These are phyloP conservation scores for Etheostoma perlongum DNA, from an alignment of 2,797 vertebrate species.

Conservation along the genomic window DNA sequence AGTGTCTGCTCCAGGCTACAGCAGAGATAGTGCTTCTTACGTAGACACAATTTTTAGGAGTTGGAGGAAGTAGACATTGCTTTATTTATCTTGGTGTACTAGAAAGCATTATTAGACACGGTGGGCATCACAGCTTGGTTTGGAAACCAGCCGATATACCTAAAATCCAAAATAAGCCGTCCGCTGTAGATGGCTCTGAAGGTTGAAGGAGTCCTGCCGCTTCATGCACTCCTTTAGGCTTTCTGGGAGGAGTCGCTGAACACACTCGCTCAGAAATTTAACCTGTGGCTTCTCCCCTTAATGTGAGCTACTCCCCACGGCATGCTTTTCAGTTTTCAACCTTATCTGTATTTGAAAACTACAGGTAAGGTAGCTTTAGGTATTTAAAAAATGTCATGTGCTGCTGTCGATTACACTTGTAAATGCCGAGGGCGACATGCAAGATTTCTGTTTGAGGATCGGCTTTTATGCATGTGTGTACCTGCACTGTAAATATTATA, in stretches of 20 bases:
- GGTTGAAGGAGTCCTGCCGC: conserved; percentile 23
- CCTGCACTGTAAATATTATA: neutral
- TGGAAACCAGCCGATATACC: conserved; percentile 44
- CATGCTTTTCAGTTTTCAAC: neutral
- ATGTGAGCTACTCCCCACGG: neutral
- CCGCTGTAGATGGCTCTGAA: conserved; percentile 16
- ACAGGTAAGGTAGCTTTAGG: neutral
- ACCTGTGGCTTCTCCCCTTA: neutral
- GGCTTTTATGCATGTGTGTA: neutral
- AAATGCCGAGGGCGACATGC: neutral
- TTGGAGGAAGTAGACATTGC: conserved; percentile 28
- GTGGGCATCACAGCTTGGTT: conserved; percentile 50
- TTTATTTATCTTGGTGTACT: conserved; percentile 54
- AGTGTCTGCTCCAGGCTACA: conserved; percentile 40
- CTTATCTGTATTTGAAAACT: neutral
- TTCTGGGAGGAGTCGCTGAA: conserved; percentile 17
- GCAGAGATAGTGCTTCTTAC: conserved; percentile 24
- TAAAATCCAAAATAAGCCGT: conserved; percentile 42
- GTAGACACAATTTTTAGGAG: conserved; percentile 35
- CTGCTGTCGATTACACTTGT: neutral
- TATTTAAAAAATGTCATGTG: neutral
- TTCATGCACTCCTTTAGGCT: conserved; percentile 16
- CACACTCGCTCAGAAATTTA: no score
- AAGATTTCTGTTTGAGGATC: neutral
- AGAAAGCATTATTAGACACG: conserved; percentile 53